A percentile compares a stretch with the other conserved stretches of the same genome.
These are phyloP conservation scores for Agonopterix alstromeriana DNA, from an alignment of 2,888 invertebrate species.

Conservation along the genomic window DNA sequence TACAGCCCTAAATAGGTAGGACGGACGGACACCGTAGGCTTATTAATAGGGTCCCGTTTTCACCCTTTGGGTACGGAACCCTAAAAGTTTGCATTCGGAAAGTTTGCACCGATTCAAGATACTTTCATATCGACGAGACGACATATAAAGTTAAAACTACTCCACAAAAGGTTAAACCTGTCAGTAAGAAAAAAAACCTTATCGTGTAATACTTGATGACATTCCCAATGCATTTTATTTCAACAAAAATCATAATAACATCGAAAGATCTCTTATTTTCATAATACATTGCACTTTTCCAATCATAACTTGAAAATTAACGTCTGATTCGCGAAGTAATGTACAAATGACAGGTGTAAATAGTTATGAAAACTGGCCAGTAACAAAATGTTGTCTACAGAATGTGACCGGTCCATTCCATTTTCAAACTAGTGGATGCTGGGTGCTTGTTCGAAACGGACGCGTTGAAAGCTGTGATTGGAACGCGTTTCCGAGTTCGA, in stretches of 20 bases:
- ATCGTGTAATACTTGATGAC: conserved; percentile 12
- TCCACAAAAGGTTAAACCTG: conserved; percentile 17
- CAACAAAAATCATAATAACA: too few relatives aligned
- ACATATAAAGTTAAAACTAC: conserved; percentile 16
- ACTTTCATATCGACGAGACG: conserved; percentile 15
- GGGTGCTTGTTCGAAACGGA: conserved; percentile 26
- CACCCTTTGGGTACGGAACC: too few relatives aligned
- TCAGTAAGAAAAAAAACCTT: conserved; percentile 11
- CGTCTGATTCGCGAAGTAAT: too few relatives aligned
- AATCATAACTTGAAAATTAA: too few relatives aligned
- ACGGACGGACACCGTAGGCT: too few relatives aligned
- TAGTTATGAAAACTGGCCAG: conserved; percentile 8
- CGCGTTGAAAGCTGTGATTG: conserved; percentile 15
- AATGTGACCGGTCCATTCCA: conserved; percentile 21
- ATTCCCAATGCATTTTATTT: background rate
- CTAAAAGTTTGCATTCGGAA: background rate
- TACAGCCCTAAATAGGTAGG: too few relatives aligned
- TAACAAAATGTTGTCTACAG: conserved; percentile 8
- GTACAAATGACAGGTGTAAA: background rate
- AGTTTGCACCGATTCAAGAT: conserved; percentile 1
- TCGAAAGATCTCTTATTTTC: too few relatives aligned
- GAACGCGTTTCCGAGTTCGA: conserved; percentile 2
- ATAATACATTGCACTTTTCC: too few relatives aligned
- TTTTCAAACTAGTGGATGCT: conserved; percentile 41
- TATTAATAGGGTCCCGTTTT: too few relatives aligned